Evolutionary conservation across 2,888 invertebrate species (phyloP).

Genomic region (Drosophila subsilvestris): DNA sequence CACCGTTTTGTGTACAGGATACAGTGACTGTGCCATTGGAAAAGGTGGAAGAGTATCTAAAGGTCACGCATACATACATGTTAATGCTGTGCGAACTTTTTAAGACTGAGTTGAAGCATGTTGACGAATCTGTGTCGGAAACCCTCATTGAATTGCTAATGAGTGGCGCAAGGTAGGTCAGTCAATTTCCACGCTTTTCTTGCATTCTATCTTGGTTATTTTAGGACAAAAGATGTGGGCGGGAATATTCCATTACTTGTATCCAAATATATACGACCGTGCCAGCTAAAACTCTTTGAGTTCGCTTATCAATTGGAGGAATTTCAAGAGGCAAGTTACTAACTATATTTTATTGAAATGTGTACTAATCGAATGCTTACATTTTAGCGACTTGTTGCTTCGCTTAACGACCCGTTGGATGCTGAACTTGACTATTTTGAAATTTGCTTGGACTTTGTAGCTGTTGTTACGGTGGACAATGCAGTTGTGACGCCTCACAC

Average conservation of each 20-base stretch:
- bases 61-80: slow-evolving; percentile 61
- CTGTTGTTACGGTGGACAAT: slow-evolving; percentile 30
- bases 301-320: slow-evolving; percentile 52
- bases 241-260: slow-evolving; percentile 27
- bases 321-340: slow-evolving; percentile 51
- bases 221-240: slow-evolving; percentile 39
- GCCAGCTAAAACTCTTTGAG: slow-evolving; percentile 44
- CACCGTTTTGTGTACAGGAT: slow-evolving; percentile 35
- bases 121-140: slow-evolving; percentile 58
- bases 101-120: slow-evolving; percentile 62
- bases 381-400: slow-evolving; percentile 46
- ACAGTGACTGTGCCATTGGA: slow-evolving; percentile 41
- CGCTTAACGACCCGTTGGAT: slow-evolving; percentile 1
- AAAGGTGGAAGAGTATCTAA: slow-evolving; percentile 62
- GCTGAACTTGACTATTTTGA: slow-evolving; percentile 18
- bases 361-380: background rate
- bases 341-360: background rate
- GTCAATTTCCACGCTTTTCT: background rate
- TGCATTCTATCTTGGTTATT: background rate
- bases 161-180: slow-evolving; percentile 46
- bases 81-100: slow-evolving; percentile 62
- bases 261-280: slow-evolving; percentile 47
- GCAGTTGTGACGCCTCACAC: slow-evolving; percentile 25
- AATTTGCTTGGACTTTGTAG: slow-evolving; percentile 52
- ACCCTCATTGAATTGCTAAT: slow-evolving; percentile 37